Evolutionary conservation across 2,113 vertebrate genomes (phyloP), one percentile per base, ranked within the genome.

Genomic region (Romanogobio albipinnatus): DNA sequence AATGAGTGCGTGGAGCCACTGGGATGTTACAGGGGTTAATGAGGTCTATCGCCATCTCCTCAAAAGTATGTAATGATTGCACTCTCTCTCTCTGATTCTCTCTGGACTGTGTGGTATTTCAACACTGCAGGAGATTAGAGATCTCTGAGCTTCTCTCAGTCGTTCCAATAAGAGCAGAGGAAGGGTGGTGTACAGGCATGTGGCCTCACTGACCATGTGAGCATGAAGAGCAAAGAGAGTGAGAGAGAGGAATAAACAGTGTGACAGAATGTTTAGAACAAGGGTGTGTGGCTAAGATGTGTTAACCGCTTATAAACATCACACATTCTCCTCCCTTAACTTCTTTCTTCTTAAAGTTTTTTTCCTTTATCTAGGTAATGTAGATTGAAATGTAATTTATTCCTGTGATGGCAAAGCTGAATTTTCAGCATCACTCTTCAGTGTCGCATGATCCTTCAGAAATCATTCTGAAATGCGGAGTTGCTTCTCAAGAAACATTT

Each of bases 101-200:
- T 76, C 58, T 81, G 71, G 82, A 66, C 62, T 36, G 71, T 76
- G 61, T 10, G 71, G 79, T 86, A 82, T 86, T 86, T 86, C 61
- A 86, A 77, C 47, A 82, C 79, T 70, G 59, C 61, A 68, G 61
- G 56, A 86, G 80, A 77, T 82, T 56, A 77, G 33, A 39, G 68
- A 64, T 66, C 78, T 79, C 45, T 49, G n/a, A 85, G 62, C 76
- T 45, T 45, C 76, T 45, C 39, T 26, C 75, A 61, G 56, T 17
- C 15, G n/a, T 61, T 39, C 33, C 3, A 61, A 6, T n/a, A 76
- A 53, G 73, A 51, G 5, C 56, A 81, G 45, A 51, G 78, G 78
- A 81, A 68, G 45, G 78, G 43, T 51, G 78, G 78, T 5, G 14
- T 26, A 11, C 58, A 79, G 76, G 58, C 76, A 62, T 79, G 61